phyloP scores from a whole-genome alignment of 1,140 invertebrate species.

The Elymnias hypermnestra region DNA sequence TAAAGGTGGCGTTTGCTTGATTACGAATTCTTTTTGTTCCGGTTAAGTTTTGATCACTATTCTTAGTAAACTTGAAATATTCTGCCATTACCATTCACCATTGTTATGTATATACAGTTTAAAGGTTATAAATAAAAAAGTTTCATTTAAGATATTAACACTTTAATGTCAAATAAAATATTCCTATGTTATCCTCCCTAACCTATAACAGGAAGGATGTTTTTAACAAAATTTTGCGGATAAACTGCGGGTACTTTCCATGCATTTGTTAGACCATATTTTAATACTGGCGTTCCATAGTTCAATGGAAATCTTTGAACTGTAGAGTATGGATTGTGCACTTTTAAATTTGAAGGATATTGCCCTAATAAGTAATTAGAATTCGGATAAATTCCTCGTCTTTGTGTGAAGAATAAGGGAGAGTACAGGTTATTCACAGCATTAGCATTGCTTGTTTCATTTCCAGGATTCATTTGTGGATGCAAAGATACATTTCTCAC shows the following conservation, averaged over 20 bases:
- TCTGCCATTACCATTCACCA: too few relatives aligned
- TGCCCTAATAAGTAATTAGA: neutral
- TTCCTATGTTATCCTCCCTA: neutral
- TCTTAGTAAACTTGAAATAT: too few relatives aligned
- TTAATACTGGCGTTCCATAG: neutral
- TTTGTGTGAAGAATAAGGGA: neutral
- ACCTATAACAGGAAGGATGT: neutral
- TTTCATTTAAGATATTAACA: too few relatives aligned
- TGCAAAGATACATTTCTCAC: neutral
- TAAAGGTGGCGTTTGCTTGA: too few relatives aligned
- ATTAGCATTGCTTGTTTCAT: neutral
- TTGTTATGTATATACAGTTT: too few relatives aligned
- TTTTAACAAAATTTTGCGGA: neutral
- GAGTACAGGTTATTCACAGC: neutral
- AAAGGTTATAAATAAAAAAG: too few relatives aligned
- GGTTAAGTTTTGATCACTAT: too few relatives aligned
- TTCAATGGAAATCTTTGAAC: neutral
- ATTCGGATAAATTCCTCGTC: neutral
- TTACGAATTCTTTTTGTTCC: too few relatives aligned
- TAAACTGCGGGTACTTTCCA: neutral
- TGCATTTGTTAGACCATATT: neutral
- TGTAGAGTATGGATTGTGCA: neutral
- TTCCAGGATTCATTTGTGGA: neutral
- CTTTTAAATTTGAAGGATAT: neutral
- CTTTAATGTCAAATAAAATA: too few relatives aligned